phyloP scores from a whole-genome alignment of 2,888 invertebrate species.

The Morpho helenor region DNA sequence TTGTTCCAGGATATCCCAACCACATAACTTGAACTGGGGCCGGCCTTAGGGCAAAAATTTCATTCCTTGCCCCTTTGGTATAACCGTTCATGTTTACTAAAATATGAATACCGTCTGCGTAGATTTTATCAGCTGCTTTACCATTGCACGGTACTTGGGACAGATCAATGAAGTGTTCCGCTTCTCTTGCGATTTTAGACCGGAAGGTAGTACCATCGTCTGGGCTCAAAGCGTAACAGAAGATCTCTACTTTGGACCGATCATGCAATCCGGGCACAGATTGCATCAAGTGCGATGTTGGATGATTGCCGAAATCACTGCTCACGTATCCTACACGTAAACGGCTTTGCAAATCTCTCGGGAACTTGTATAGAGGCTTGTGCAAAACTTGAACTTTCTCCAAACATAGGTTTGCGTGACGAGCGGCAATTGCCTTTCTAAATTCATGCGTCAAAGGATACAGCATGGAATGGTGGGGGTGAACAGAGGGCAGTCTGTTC shows the following conservation, averaged over 20 bases:
- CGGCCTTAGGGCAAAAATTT: conserved; percentile 97
- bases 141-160: conserved; percentile 97
- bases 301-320: conserved; percentile 99
- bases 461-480: conserved; percentile 99
- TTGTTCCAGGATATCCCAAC: conserved; percentile 99
- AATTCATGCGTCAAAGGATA: conserved; percentile 98
- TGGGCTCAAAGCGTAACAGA: conserved; percentile 95
- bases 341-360: conserved; percentile 84
- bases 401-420: conserved; percentile 97
- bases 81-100: conserved; percentile 99
- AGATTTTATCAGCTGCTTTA: conserved; percentile 97
- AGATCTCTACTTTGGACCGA: conserved; percentile 91
- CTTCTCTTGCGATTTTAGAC: conserved; percentile 94
- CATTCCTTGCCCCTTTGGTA: conserved; percentile 99
- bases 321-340: conserved; percentile 98
- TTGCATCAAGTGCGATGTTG: conserved; percentile 99
- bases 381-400: conserved; percentile 98
- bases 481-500: conserved; percentile 98
- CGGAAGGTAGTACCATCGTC: conserved; percentile 99
- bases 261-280: conserved; percentile 98
- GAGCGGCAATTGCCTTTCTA: conserved; percentile 96
- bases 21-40: conserved; percentile 99
- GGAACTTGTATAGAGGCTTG: conserved; percentile 92
- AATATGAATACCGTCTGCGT: conserved; percentile 97
- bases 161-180: conserved; percentile 98